Evolutionary conservation across 2,113 vertebrate genomes (phyloP).

Genomic region (Corythornis cristatus): DNA sequence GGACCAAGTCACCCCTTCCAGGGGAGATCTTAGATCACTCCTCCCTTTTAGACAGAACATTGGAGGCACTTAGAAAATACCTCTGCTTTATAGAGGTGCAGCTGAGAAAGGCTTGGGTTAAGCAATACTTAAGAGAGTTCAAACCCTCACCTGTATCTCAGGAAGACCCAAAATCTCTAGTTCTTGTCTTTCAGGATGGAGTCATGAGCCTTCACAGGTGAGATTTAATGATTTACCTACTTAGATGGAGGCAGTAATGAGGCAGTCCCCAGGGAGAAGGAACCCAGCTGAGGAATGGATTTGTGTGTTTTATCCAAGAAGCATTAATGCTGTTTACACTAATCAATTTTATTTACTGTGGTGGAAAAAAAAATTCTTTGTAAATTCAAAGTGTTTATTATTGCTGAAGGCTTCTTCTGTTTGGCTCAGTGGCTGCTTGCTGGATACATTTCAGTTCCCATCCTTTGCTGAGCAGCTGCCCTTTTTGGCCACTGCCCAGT

Average conservation of each 20-base stretch:
- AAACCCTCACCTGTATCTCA: background rate
- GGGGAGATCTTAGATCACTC: background rate
- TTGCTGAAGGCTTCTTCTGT: constrained; percentile 1
- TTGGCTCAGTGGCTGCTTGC: background rate
- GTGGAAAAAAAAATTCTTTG: background rate
- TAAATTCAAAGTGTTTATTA: constrained; percentile 26
- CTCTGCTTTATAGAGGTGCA: background rate
- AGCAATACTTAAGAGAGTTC: background rate
- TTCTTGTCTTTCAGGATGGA: background rate
- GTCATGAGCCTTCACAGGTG: background rate
- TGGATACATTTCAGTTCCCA: background rate
- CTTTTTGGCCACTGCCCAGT: background rate
- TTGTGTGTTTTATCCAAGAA: background rate
- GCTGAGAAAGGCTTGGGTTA: background rate
- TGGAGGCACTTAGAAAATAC: background rate
- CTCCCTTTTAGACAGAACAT: background rate
- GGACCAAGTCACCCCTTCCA: background rate
- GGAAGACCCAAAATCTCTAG: background rate
- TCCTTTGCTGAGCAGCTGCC: constrained; percentile 14
- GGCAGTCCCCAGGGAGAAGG: background rate
- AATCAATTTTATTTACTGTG: constrained; percentile 33
- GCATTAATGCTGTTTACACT: background rate
- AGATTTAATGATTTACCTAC: background rate
- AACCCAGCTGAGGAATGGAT: background rate
- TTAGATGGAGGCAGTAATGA: background rate